Conservation (phyloP, 2,113 vertebrate genomes). For the Festucalex cinctus region DNA sequence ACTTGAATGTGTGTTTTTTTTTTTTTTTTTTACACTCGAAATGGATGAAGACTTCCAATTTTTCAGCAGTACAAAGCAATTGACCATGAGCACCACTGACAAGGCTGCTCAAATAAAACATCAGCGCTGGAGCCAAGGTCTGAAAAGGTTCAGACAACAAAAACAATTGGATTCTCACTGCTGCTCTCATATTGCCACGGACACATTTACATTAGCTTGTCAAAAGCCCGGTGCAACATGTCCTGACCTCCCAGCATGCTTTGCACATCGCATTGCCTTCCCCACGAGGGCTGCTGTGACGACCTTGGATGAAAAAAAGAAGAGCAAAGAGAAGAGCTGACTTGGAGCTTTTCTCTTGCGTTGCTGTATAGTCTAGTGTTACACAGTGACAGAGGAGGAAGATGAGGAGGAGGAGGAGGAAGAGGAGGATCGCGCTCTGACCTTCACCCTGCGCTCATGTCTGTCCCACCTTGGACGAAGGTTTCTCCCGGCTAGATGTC, state of each 20-base stretch:
- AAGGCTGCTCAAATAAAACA: not conserved
- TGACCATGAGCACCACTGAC: not conserved
- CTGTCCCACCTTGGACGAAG: constrained; percentile 39
- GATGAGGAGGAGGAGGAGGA: not conserved
- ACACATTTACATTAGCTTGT: constrained; percentile 4
- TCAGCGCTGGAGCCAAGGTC: not conserved
- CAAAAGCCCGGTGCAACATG: not conserved
- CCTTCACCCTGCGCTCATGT: constrained; percentile 48
- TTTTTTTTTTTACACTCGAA: not conserved
- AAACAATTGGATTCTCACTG: constrained; percentile 9
- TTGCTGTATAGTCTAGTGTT: constrained; percentile 39
- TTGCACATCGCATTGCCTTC: not conserved
- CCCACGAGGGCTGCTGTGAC: not conserved
- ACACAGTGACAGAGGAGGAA: constrained; percentile 23
- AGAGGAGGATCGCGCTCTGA: constrained; percentile 24
- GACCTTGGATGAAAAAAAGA: constrained; percentile 9
- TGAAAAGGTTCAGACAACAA: constrained; percentile 1
- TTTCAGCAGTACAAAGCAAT: not conserved
- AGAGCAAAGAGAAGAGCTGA: constrained; percentile 57
- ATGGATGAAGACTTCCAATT: not conserved
- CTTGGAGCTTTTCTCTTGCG: constrained; percentile 52
- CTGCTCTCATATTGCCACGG: not conserved
- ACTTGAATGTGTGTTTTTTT: not conserved
- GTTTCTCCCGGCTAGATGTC: constrained; percentile 21
- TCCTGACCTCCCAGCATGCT: not conserved